Evolutionary conservation across 2,113 vertebrate species (phyloP).

Genomic region (Calonectris borealis): DNA sequence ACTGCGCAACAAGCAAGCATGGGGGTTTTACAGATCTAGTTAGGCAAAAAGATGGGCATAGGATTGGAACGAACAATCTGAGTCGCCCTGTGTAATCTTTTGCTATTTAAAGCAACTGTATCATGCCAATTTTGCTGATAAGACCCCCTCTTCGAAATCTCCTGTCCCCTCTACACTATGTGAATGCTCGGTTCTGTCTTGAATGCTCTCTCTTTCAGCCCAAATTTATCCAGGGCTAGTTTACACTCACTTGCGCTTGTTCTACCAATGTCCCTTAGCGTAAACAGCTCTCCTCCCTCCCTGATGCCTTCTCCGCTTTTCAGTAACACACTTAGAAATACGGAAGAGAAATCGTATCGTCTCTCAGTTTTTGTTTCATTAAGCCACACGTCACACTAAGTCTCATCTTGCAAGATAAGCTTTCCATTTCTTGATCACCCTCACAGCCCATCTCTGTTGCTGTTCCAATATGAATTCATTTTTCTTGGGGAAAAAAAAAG

Average conservation of each 20-base stretch:
- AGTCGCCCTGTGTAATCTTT: neutral
- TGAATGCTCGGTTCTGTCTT: neutral
- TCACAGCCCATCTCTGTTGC: neutral
- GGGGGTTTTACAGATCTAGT: neutral
- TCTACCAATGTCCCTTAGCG: neutral
- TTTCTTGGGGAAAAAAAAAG: neutral
- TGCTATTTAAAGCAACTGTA: neutral
- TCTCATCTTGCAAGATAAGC: neutral
- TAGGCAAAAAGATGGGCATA: neutral
- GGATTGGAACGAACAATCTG: neutral
- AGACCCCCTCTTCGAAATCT: neutral
- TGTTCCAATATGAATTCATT: neutral
- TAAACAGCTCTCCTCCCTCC: neutral
- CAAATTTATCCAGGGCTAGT: neutral
- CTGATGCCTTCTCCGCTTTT: neutral
- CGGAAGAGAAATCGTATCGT: neutral
- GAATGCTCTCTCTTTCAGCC: neutral
- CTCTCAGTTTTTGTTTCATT: neutral
- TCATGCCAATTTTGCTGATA: neutral
- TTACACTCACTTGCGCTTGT: neutral
- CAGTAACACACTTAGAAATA: neutral
- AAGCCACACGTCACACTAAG: neutral
- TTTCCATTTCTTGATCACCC: constrained; percentile 31
- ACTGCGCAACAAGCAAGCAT: neutral
- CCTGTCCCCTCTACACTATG: fast-evolving